phyloP scores from a whole-genome alignment of 1,140 invertebrate genomes.

The Apis laboriosa region DNA sequence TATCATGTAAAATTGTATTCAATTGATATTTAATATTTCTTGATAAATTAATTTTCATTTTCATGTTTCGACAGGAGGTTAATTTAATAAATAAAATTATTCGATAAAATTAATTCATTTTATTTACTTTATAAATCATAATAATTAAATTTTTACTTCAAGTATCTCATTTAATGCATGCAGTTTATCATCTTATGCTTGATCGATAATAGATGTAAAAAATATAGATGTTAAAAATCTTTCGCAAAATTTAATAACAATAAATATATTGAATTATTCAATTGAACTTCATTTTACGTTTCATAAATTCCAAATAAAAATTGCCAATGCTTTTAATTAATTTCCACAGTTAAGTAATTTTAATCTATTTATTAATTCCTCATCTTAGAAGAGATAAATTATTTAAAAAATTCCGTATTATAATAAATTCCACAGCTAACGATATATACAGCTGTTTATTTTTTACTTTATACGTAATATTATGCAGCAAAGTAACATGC shows the following conservation, averaged over 20 bases:
- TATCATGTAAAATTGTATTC: background rate
- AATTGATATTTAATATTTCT: background rate
- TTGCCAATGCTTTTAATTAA: background rate
- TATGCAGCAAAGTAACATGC: background rate
- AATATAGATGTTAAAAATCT: background rate
- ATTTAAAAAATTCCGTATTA: too few species aligned
- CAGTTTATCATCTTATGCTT: too few species aligned
- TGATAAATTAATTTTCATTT: background rate
- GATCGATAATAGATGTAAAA: background rate
- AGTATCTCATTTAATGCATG: background rate
- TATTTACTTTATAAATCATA: background rate
- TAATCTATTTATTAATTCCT: too few species aligned
- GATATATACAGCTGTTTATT: too few species aligned
- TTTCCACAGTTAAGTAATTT: too few species aligned
- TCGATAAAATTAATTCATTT: background rate
- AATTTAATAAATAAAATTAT: background rate
- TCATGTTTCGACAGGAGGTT: background rate
- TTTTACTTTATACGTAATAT: background rate
- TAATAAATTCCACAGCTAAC: too few species aligned
- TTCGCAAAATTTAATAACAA: background rate
- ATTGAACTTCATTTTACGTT: background rate
- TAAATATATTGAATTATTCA: background rate
- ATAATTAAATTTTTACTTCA: background rate
- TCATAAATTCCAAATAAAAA: background rate
- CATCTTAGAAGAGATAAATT: too few species aligned